A percentile compares a stretch with the other conserved stretches of the same genome.
Conservation (phyloP, 2,113 vertebrate genomes). For the Bothrops jararaca region DNA sequence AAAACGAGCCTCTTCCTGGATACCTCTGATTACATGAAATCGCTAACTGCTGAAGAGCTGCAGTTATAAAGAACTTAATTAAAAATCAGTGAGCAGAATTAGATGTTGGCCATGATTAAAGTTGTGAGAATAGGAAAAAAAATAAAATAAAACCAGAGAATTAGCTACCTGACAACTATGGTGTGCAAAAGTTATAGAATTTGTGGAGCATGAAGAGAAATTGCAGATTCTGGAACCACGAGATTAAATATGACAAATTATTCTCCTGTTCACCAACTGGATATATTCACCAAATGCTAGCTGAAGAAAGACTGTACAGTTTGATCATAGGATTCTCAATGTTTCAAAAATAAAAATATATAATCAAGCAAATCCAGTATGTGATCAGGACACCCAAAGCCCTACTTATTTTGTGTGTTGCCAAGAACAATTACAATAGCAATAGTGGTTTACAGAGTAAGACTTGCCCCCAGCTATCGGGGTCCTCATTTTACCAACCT, state of each 20-base stretch:
- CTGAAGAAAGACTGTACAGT: neutral
- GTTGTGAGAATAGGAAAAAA: neutral
- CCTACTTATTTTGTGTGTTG: neutral
- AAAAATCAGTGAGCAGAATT: constrained; percentile 38
- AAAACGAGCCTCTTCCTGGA: neutral
- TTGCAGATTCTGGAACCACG: neutral
- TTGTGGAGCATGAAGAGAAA: neutral
- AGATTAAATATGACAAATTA: neutral
- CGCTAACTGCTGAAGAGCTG: constrained; percentile 31
- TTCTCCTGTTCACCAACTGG: neutral
- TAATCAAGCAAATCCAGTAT: neutral
- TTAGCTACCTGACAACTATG: neutral
- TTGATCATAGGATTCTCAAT: neutral
- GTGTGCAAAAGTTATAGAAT: neutral
- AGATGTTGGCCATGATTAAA: constrained; percentile 45
- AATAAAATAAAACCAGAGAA: constrained; percentile 7
- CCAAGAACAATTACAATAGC: neutral
- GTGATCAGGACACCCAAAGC: neutral
- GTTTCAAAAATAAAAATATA: neutral
- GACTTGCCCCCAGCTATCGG: neutral
- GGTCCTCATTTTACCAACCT: neutral
- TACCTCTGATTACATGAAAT: constrained; percentile 27
- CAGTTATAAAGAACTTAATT: constrained; percentile 51
- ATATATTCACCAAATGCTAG: neutral
- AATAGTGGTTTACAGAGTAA: neutral